Percentiles rank a stretch among this genome's conserved stretches.
Evolutionary conservation across 2,113 vertebrate species (phyloP).

Genomic region (Zosterops borbonicus): DNA sequence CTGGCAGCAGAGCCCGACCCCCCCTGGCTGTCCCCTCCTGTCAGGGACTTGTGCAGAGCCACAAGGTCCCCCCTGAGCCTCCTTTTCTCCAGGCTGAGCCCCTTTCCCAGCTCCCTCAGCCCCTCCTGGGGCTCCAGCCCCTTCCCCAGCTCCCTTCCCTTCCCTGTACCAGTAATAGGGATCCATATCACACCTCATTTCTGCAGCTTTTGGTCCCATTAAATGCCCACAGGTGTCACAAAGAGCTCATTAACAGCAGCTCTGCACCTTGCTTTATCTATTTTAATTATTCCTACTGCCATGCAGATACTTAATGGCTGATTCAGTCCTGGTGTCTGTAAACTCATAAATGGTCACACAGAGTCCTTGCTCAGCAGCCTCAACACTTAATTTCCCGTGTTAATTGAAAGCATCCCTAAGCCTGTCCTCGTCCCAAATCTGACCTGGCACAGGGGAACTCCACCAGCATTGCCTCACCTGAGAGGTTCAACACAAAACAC

Average conservation of each 20-base stretch:
- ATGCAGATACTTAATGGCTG: rapidly evolving
- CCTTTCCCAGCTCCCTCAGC: not conserved
- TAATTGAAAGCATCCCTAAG: not conserved
- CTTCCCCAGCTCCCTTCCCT: rapidly evolving
- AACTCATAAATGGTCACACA: not conserved
- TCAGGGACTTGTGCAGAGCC: no score
- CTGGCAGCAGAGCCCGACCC: no score
- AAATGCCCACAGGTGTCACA: not conserved
- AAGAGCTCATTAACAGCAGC: not conserved
- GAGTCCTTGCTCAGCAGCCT: not conserved
- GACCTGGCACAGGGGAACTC: not conserved
- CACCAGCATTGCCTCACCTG: not conserved
- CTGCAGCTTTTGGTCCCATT: not conserved
- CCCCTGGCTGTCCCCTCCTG: no score
- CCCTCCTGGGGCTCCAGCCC: not conserved
- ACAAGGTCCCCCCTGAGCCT: no score
- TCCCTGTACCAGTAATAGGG: not conserved
- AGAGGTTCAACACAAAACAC: not conserved
- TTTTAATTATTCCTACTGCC: not conserved
- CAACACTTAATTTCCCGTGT: not conserved
- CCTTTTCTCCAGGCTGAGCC: no score
- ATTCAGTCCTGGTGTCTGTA: not conserved
- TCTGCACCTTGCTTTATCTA: not conserved
- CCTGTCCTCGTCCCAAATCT: not conserved
- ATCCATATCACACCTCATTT: not conserved